Base-by-base conservation (phyloP, 92 coral and sea anemone genomes). In the Actinostola sp. region DNA sequence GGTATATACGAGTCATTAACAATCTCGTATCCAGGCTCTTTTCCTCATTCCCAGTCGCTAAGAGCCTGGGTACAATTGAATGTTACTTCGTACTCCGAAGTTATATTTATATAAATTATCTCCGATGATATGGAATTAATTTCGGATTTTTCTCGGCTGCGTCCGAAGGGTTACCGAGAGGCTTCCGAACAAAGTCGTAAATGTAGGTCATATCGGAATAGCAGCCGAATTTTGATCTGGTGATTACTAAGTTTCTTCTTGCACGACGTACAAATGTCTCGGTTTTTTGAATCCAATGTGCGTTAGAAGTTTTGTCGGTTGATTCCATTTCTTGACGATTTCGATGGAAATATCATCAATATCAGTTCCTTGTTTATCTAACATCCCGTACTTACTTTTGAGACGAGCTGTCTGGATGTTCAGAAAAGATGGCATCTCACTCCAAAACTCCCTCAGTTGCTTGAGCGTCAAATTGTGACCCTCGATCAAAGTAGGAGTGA, bases 291-390 rank as follows among this genome's bases (percentile, higher is more conserved):
- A 13, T 25, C 33, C 51, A 24, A 73, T 73, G 2, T 45, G 29
- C 3, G 79, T 70, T 19, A 73, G 25, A 43, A 61, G 16, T 19
- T 48, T 53, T 13, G 52, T 43, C 12, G 79, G 79, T 27, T 61
- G 24, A 51, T 73, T 73, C 68, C 79, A 73, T 28, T 48, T 73
- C 4, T 48, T 19, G 0, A 73, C 79, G 16, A 73, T 73, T 35
- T 73, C 79, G 44, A 73, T 73, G 12, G 70, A 61, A 60, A 73
- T 62, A 27, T 73, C 79, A 31, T 73, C 79, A 44, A 73, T 73
- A 42, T 73, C 79, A 15, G 52, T 35, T 8, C 30, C 31, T 26
- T 73, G 67, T 23, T 44, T 31, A 19, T 32, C 61, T 15, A 46
- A 16, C 35, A 73, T 19, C 12, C 79, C 79, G 49, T 73, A 73